Evolutionary conservation across 2,888 invertebrate species (phyloP).

Genomic region (Lochmaea capreae): DNA sequence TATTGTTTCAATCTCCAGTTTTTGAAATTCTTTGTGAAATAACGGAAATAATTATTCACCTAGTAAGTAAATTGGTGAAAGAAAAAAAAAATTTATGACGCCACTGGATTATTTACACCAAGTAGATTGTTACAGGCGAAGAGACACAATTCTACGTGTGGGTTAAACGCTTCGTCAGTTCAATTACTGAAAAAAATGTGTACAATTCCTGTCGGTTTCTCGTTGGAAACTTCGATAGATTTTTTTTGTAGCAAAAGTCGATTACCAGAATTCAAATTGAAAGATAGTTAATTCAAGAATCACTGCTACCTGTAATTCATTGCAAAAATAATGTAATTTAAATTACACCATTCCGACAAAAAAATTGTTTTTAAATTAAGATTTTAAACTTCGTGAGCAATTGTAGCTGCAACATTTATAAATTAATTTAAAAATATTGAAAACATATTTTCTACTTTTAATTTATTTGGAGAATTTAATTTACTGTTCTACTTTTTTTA

Average conservation of each 20-base stretch:
- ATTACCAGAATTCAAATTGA: constrained; percentile 23
- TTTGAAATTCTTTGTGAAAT: background rate
- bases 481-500: too few species aligned
- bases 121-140: constrained; percentile 43
- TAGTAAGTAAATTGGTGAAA: background rate
- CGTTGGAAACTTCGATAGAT: constrained; percentile 20
- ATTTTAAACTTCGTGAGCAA: background rate
- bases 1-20: too few species aligned
- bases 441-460: background rate
- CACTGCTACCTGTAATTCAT: constrained; percentile 10
- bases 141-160: constrained; percentile 45
- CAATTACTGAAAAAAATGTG: constrained; percentile 39
- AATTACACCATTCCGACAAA: constrained; percentile 21
- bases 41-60: background rate
- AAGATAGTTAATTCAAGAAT: constrained; percentile 11
- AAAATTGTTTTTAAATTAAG: constrained; percentile 11
- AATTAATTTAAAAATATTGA: background rate
- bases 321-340: background rate
- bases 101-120: constrained; percentile 22
- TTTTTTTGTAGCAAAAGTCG: constrained; percentile 20
- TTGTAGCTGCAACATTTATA: background rate
- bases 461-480: too few species aligned
- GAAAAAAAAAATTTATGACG: background rate
- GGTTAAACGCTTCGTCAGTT: constrained; percentile 46
- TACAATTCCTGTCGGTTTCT: constrained; percentile 27